Evolutionary conservation across 92 coral and sea anemone genomes (phyloP).

Genomic region (Micromussa lordhowensis): DNA sequence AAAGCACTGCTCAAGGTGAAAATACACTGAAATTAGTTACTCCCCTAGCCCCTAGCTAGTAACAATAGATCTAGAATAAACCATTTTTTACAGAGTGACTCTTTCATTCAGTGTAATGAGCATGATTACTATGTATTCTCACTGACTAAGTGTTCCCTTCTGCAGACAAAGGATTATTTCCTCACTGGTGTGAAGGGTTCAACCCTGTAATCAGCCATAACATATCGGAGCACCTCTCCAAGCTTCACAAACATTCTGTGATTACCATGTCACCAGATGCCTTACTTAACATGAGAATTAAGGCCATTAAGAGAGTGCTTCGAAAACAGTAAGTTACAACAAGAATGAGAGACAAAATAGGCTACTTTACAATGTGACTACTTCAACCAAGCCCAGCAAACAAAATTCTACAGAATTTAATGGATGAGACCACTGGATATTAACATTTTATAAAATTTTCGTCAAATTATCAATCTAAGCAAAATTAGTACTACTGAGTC

Average conservation of each 20-base stretch:
- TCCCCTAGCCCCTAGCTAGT: too few species aligned
- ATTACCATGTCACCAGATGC: slow-evolving; percentile 76
- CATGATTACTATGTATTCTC: not conserved
- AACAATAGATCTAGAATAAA: too few species aligned
- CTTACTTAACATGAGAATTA: slow-evolving; percentile 76
- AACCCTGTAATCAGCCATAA: slow-evolving; percentile 76
- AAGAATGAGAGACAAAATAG: not conserved
- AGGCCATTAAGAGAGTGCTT: slow-evolving; percentile 76
- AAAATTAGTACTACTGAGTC: too few species aligned
- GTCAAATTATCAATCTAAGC: too few species aligned
- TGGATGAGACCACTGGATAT: too few species aligned
- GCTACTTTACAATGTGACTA: too few species aligned
- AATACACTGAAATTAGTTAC: too few species aligned
- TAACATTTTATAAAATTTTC: too few species aligned
- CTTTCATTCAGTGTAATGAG: not conserved
- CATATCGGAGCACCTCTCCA: slow-evolving; percentile 89
- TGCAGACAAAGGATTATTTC: slow-evolving; percentile 77
- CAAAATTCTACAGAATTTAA: too few species aligned
- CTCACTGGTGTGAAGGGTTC: slow-evolving; percentile 83
- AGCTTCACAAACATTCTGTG: slow-evolving; percentile 85
- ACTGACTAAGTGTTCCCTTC: not conserved
- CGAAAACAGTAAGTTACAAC: slow-evolving; percentile 81
- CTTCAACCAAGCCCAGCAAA: too few species aligned
- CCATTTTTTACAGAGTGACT: too few species aligned
- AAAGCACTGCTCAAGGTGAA: too few species aligned